Evolutionary conservation across 2,888 invertebrate species (phyloP).

Genomic region (Esperia sulphurella): DNA sequence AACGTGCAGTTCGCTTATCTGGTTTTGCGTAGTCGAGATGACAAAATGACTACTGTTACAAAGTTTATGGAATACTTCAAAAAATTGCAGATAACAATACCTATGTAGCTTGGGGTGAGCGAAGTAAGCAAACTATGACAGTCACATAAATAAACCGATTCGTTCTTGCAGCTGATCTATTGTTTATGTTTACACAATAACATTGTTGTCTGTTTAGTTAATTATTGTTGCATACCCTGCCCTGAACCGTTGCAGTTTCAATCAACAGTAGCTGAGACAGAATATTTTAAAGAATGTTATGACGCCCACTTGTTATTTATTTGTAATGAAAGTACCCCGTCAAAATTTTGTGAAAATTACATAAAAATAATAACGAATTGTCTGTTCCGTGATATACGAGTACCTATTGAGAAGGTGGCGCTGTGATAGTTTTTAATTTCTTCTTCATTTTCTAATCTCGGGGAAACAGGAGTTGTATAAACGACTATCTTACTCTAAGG

Average conservation of each 20-base stretch:
- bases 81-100: conserved; percentile 5
- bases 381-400: too few relatives aligned
- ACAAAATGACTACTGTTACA: not conserved
- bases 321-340: not conserved
- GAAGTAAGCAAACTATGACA: conserved; percentile 9
- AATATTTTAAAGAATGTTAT: not conserved
- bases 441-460: too few relatives aligned
- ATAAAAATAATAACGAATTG: too few relatives aligned
- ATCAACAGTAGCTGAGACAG: not conserved
- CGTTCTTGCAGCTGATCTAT: conserved; percentile 10
- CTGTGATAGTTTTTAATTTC: too few relatives aligned
- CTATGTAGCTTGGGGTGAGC: conserved; percentile 20
- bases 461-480: too few relatives aligned
- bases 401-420: too few relatives aligned
- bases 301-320: not conserved
- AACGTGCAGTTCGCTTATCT: too few relatives aligned
- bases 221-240: conserved; percentile 5
- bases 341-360: not conserved
- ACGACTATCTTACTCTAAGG: too few relatives aligned
- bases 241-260: conserved; percentile 6
- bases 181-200: conserved; percentile 12
- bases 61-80: not conserved
- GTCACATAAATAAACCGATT: conserved; percentile 14
- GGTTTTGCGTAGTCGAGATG: too few relatives aligned
- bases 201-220: conserved; percentile 8